Percentiles rank a stretch among this genome's conserved stretches.
Evolutionary conservation across 2,113 vertebrate genomes (phyloP).

Genomic region (Alligator mississippiensis): DNA sequence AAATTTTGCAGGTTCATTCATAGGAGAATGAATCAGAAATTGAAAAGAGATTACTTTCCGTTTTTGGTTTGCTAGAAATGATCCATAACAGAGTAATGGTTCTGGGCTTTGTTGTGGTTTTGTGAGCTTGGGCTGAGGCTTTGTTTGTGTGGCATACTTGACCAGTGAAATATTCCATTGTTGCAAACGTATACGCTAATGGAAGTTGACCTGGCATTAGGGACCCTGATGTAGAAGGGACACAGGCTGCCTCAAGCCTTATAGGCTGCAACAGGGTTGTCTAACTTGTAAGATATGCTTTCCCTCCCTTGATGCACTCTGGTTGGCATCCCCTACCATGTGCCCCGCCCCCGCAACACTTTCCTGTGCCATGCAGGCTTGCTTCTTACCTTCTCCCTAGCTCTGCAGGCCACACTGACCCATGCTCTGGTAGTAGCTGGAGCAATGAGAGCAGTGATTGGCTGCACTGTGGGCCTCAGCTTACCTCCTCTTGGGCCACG

Average conservation of each 20-base stretch:
- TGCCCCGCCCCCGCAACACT: too few species aligned
- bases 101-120: not conserved
- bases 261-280: not conserved
- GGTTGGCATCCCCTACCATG: too few species aligned
- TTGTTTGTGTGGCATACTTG: not conserved
- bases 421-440: too few species aligned
- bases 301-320: too few species aligned
- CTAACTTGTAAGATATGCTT: too few species aligned
- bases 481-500: too few species aligned
- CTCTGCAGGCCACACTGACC: too few species aligned
- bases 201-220: not conserved
- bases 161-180: not conserved
- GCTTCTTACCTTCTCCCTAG: too few species aligned
- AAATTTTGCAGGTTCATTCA: not conserved
- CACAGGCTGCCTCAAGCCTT: not conserved
- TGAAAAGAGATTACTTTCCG: not conserved
- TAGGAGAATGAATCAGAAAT: not conserved
- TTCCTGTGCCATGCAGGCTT: too few species aligned
- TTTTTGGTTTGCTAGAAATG: not conserved
- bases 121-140: not conserved
- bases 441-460: too few species aligned
- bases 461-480: too few species aligned
- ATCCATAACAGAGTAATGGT: not conserved
- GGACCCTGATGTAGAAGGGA: not conserved
- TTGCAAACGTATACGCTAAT: not conserved